phyloP scores from a whole-genome alignment of 2,113 vertebrate genomes.

The Paratilapia polleni region DNA sequence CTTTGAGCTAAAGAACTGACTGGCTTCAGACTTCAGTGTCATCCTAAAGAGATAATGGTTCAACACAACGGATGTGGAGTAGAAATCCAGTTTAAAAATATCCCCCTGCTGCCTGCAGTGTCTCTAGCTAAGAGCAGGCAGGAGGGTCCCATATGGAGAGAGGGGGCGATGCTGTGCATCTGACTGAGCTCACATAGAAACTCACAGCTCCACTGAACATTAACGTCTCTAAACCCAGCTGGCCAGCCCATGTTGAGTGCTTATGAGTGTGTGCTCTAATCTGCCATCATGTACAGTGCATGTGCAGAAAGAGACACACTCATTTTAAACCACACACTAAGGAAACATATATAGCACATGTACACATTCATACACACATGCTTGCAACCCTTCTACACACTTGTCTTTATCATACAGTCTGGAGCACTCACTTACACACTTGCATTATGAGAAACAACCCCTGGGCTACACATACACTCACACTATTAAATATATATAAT shows the following conservation, averaged over 20 bases:
- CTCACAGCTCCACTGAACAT: constrained; percentile 73
- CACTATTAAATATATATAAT: constrained; percentile 9
- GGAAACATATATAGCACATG: background rate
- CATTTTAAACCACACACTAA: background rate
- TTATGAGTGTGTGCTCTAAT: background rate
- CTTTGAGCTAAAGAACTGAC: background rate
- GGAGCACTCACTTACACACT: background rate
- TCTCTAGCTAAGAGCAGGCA: constrained; percentile 35
- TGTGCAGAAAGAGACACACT: background rate
- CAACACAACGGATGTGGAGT: background rate
- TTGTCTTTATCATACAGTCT: background rate
- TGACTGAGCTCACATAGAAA: constrained; percentile 68
- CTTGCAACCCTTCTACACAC: background rate
- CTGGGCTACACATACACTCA: constrained; percentile 1
- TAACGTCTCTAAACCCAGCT: constrained; percentile 74
- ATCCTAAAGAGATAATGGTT: constrained; percentile 2
- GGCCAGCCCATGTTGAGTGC: constrained; percentile 27
- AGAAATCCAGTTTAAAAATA: constrained; percentile 23
- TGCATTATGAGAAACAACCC: constrained; percentile 14
- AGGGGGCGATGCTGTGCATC: constrained; percentile 55
- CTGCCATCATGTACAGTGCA: constrained; percentile 20
- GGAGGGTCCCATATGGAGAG: constrained; percentile 76
- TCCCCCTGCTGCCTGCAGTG: constrained; percentile 52
- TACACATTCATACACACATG: background rate
- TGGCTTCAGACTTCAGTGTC: background rate